Conservation (phyloP, 2,888 invertebrate species). For the Cheiracanthium punctorium region DNA sequence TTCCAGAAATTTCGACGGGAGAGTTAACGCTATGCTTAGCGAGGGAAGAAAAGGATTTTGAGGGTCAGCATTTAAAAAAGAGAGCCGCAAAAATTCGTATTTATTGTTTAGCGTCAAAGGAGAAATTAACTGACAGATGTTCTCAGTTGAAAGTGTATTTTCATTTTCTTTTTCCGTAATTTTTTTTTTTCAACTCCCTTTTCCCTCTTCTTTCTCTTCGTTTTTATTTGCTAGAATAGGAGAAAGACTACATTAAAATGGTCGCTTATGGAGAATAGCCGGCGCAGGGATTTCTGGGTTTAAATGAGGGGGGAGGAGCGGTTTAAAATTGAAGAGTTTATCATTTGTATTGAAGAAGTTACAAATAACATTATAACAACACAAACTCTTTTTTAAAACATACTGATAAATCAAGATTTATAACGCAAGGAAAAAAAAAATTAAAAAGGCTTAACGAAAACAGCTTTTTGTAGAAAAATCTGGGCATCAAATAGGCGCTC, state of each 20-base stretch:
- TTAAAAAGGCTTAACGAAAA: too few species aligned
- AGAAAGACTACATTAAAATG: background rate
- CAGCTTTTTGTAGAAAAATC: too few species aligned
- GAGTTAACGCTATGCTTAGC: conserved; percentile 34
- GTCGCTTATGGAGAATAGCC: background rate
- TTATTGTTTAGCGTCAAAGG: conserved; percentile 52
- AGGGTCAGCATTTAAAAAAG: background rate
- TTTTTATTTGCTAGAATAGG: background rate
- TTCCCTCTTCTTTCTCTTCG: background rate
- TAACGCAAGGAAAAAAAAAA: too few species aligned
- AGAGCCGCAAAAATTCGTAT: conserved; percentile 39
- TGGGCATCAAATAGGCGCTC: too few species aligned
- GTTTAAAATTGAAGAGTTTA: too few species aligned
- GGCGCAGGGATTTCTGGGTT: background rate
- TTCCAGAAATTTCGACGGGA: conserved; percentile 50
- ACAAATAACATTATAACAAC: too few species aligned
- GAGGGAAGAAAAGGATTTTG: conserved; percentile 14
- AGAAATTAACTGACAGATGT: conserved; percentile 50
- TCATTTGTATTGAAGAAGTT: too few species aligned
- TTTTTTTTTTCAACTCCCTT: too few species aligned
- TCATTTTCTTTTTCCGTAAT: background rate
- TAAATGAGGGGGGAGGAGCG: background rate
- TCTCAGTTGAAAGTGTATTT: conserved; percentile 14
- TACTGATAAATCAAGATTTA: too few species aligned
- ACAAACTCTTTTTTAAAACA: too few species aligned